A percentile compares a stretch with the other conserved stretches of the same genome.
These are phyloP conservation scores for Balearica regulorum DNA, from an alignment of 2,797 vertebrate genomes.

Conservation along the genomic window DNA sequence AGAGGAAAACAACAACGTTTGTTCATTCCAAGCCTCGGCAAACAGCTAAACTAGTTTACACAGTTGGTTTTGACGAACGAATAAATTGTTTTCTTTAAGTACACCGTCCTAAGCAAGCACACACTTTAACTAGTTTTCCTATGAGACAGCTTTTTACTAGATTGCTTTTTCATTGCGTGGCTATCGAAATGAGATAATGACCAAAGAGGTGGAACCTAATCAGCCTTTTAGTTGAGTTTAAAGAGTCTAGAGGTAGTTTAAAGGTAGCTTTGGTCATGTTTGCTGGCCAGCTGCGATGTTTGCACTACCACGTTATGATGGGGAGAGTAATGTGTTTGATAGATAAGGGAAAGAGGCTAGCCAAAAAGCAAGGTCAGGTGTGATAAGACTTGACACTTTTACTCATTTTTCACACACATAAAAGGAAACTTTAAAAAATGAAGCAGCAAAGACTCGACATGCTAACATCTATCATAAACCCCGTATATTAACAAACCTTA, in stretches of 20 bases:
- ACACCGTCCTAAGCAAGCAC: constrained; percentile 70
- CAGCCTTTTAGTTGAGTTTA: constrained; percentile 77
- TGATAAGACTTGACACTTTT: constrained; percentile 77
- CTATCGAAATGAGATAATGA: constrained; percentile 81
- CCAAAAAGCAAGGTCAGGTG: constrained; percentile 75
- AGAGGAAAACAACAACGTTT: constrained; percentile 38
- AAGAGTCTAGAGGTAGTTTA: constrained; percentile 74
- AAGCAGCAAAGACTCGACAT: constrained; percentile 11
- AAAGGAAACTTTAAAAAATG: constrained; percentile 71
- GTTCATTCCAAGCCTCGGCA: constrained; percentile 54
- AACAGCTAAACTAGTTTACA: constrained; percentile 72
- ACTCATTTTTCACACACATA: constrained; percentile 76
- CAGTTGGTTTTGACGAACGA: constrained; percentile 52
- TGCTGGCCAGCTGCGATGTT: constrained; percentile 72
- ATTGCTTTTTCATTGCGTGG: constrained; percentile 78
- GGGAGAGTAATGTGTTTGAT: constrained; percentile 81
- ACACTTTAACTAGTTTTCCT: constrained; percentile 71
- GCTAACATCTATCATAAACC: constrained; percentile 47
- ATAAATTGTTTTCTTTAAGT: constrained; percentile 68
- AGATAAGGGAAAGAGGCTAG: constrained; percentile 75
- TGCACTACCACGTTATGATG: constrained; percentile 77
- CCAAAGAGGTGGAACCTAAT: constrained; percentile 77
- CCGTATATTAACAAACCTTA: constrained; percentile 43
- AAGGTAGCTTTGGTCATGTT: constrained; percentile 77
- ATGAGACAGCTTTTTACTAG: constrained; percentile 71